Evolutionary conservation across 2,797 vertebrate genomes (phyloP), one percentile per base, ranked within the genome.

Genomic region (Lepilemur septentrionalis): DNA sequence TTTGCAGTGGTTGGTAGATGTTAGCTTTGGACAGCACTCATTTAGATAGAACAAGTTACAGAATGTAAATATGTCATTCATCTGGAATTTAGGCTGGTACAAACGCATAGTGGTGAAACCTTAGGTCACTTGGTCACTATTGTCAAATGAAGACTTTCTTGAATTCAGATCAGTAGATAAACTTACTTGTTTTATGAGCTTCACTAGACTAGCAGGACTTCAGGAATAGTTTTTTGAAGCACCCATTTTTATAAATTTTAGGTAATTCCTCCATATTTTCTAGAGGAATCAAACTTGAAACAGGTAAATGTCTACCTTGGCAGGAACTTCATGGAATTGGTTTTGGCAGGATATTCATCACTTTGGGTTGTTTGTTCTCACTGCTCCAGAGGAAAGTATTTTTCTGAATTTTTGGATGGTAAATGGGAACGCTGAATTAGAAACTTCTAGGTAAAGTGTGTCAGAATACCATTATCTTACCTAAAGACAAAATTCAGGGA

Each of bases 31-130:
- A 75, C 84, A 57, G 50, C 23, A 57, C 55, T 89, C 28, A 5
- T 38, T 52, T 41, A n/a, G 46, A 57, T 32, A 91, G 85, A 78
- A 72, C 52, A 81, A 72, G 72, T 59, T 52, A 20, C 28, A 4
- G 81, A 95, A 85, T 81, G 82, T 90, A 80, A 88, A 91, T 50
- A 41, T 38, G 67, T 90, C 75, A 61, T 73, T 91, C 85, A 86
- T 32, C 67, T 89, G 38, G 50, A 38, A 76, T 78, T 70, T 0
- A 50, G 81, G 65, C 70, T 35, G 85, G 35, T 57, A 59, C 72
- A 69, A 75, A 92, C 3, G 4, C 23, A 59, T 59, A 65, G 2
- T 48, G 87, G 43, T 63, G n/a, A 93, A 88, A 78, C 52, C 67
- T n/a, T 55, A 57, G 67, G 41, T 95, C 55, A 43, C 48, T 0